Base-by-base conservation (phyloP, 1,140 invertebrate genomes). In the Pogonus chalceus region DNA sequence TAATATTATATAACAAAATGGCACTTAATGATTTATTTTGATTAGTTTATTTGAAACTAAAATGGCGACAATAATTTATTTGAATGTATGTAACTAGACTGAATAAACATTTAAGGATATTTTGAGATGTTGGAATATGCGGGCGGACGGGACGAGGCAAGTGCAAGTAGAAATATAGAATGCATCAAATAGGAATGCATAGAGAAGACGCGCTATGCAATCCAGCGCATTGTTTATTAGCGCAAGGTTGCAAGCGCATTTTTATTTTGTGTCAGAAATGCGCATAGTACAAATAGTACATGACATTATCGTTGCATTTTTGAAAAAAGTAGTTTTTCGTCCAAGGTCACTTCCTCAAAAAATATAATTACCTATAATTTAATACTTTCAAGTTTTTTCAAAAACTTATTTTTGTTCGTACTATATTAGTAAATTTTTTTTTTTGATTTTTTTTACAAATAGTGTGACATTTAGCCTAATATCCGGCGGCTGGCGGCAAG, bases 291-390 rank as follows among this genome's bases (percentile, higher is more conserved):
- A 46, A 39, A 54, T 35, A 37, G 50, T 54, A 53, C 56, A 54
- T 31, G 37, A 52, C 53, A 49, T 59, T 59, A 56, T 67, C 65
- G 65, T 67, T 65, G 65, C 64, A 64, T 67, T 67, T 55, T 65
- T 60, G 59, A 61, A 62, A 62, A 64, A 63, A 62, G 54, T 64
- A 60, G 56, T 56, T 64, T 62, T 66, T 58, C 59, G 62, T 68
- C 64, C 60, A 68, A 68, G 66, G 66, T 68, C 66, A 68, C 66
- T 68, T 68, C 63, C 65, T 67, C 64, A 67, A 65, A 68, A 65
- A 68, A 61, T 62, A 64, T 62, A 63, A 62, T 60, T 63, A 60
- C 55, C 58, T 63, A 63, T 60, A 61, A 57, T 26, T 43, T 62
- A 59, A 60, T 62, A 59, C 57, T 61, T 58, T 62, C 23, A 62